Evolutionary conservation across 2,797 vertebrate genomes (phyloP).

Genomic region (Peromyscus attwateri): DNA sequence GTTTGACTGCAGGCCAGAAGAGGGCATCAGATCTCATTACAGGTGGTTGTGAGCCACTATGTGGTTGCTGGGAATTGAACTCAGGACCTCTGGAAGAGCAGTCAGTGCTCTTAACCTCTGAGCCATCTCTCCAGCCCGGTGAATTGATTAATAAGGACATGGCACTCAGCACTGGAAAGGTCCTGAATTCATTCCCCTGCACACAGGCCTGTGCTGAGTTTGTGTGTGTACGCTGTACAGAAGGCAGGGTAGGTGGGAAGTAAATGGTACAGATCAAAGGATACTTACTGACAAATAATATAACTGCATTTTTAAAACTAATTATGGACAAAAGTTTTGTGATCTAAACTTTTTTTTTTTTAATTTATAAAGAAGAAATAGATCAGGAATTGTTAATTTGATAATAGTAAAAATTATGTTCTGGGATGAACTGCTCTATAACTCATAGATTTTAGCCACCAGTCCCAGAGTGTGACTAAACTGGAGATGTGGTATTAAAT

Average conservation of each 20-base stretch:
- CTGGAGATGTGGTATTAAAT: background rate
- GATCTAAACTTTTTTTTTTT: background rate
- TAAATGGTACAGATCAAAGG: background rate
- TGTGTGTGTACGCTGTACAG: background rate
- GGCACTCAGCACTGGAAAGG: background rate
- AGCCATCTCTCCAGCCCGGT: too few species aligned
- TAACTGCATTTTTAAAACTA: background rate
- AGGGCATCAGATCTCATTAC: too few species aligned
- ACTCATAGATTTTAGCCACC: background rate
- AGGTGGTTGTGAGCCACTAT: too few species aligned
- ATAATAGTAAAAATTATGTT: background rate
- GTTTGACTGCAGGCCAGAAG: too few species aligned
- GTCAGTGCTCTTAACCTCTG: too few species aligned
- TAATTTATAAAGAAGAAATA: slow-evolving; percentile 19
- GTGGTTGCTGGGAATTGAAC: too few species aligned
- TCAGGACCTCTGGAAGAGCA: too few species aligned
- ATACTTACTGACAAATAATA: background rate
- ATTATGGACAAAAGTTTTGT: background rate
- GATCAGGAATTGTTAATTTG: background rate
- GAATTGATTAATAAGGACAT: background rate
- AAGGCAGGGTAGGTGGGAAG: background rate
- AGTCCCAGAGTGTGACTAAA: background rate
- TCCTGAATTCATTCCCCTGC: background rate
- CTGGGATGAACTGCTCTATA: background rate
- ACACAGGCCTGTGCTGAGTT: background rate